Base-by-base conservation (phyloP, 2,113 vertebrate species). In the Toxotes jaculatrix region DNA sequence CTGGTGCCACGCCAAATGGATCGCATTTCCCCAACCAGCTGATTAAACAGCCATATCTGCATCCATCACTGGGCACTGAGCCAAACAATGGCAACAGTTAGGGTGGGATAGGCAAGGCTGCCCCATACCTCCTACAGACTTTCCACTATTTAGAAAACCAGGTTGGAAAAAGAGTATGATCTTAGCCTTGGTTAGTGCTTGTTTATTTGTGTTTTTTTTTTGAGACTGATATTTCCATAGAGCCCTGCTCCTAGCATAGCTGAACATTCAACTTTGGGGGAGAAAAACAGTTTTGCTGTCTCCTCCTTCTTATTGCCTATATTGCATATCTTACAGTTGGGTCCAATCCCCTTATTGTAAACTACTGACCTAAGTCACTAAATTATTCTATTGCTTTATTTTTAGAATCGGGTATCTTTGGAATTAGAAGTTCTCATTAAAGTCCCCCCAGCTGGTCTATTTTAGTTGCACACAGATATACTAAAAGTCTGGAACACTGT, bases 11-110 rank as follows among this genome's bases (percentile, higher is more conserved):
- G 55, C 77, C 84, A 87, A 90, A 88, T 76, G 65, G 88, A 92
- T 92, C 84, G 55, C 83, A 73, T 90, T 89, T 91, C 90, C 86
- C 47, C 67, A 61, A 85, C 85, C 91, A 94, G 92, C 89, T 93
- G 92, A 93, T 93, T 91, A 92, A 91, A 93, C 92, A 89, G 80
- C 79, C 89, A 76, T 90, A 91, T 92, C 88, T 87, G 79, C 87
- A 80, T 85, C 82, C 77, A 82, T 90, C 81, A 79, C 55, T 79
- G 80, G 87, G 73, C 73, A 32, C 53, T 31, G 60, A 56, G 79
- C 90, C 83, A 88, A 78, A 90, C 79, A 88, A 85, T 71, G 69
- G 80, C 83, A 74, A 53, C 51, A 68, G 79, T 47, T 42, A 38
- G 71, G 57, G 40, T 19, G 49, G 60, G 16, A 66, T 68, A 40